These are phyloP conservation scores for Hassar affinis DNA, from an alignment of 2,113 vertebrate genomes.

Conservation along the genomic window DNA sequence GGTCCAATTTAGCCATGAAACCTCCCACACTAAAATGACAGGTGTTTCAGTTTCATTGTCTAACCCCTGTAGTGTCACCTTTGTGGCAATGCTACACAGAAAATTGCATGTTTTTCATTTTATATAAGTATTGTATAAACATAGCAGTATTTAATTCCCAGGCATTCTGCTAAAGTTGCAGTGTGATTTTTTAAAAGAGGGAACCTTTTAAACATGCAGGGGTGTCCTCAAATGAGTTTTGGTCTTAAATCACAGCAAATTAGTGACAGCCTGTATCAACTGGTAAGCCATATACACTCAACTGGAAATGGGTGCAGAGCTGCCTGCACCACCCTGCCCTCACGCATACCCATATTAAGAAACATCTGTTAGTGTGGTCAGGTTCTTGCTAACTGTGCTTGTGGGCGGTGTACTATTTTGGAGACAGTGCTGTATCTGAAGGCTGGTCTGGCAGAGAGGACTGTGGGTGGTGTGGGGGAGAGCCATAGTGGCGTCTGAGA, in stretches of 20 bases:
- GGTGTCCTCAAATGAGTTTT: background rate
- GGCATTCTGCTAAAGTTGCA: slow-evolving; percentile 14
- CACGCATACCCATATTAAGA: slow-evolving; percentile 53
- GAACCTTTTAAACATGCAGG: background rate
- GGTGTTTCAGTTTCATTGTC: no score
- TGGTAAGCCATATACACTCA: slow-evolving; percentile 46
- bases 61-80: no score
- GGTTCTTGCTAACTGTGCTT: slow-evolving; percentile 56
- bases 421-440: slow-evolving; percentile 54
- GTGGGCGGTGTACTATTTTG: slow-evolving; percentile 66
- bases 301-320: slow-evolving; percentile 23
- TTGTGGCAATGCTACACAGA: background rate
- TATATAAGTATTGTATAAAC: background rate
- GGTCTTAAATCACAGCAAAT: slow-evolving; percentile 20
- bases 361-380: slow-evolving; percentile 60
- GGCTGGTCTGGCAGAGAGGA: slow-evolving; percentile 45
- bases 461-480: slow-evolving; percentile 33
- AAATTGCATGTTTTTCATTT: background rate
- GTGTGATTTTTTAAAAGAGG: slow-evolving; percentile 9
- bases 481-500: slow-evolving; percentile 44
- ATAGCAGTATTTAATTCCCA: slow-evolving; percentile 21
- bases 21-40: no score
- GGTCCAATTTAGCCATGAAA: no score
- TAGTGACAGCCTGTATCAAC: slow-evolving; percentile 10
- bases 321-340: slow-evolving; percentile 42